Base-by-base conservation (phyloP, 2,113 vertebrate species). In the Rhinogobius similis region DNA sequence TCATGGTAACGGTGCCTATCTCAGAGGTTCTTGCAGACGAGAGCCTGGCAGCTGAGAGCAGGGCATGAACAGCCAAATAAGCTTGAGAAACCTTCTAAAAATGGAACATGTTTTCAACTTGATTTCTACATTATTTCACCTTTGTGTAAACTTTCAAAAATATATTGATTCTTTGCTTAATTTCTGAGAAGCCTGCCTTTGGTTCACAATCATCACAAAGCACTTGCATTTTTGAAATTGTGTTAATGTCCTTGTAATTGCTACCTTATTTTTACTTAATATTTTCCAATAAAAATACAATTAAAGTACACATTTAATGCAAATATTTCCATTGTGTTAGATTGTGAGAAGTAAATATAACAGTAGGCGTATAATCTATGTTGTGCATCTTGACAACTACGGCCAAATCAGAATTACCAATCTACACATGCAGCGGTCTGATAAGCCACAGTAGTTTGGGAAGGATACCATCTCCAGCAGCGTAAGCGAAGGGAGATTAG, bases 1-100 rank as follows among this genome's bases (percentile, higher is more conserved):
- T 92, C 91, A 93, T 85, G 89, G 86, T 70, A 69, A 93, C 90
- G 7, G 69, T 8, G 67, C 62, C 77, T 71, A 87, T 86, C 86
- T 90, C 76, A 77, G 58, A 85, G 83, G 73, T 69, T 83, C 71
- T 79, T 24, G 18, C 46, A 2, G 76, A 78, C 63, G 46, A 23
- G 73, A 73, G 83, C 26, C 65, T 81, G 81, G 75, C 80, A 87
- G 81, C 78, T 61, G 79, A 80, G 73, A 76, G 74, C 74, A 44
- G 76, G 18, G 65, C 76, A 55, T 21, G 23, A 27, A 64, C 53
- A 72, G 69, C 72, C 70, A 68, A 80, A 82, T 44, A 26, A 71
- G 66, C 62, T 81, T 74, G 70, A 77, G 77, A 86, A 72, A 20
- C 71, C 52, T 69, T 85, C 86, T 87, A 83, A 88, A 87, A 84